These are phyloP conservation scores for Arvicanthis niloticus DNA, from an alignment of 2,113 vertebrate species.

Conservation along the genomic window DNA sequence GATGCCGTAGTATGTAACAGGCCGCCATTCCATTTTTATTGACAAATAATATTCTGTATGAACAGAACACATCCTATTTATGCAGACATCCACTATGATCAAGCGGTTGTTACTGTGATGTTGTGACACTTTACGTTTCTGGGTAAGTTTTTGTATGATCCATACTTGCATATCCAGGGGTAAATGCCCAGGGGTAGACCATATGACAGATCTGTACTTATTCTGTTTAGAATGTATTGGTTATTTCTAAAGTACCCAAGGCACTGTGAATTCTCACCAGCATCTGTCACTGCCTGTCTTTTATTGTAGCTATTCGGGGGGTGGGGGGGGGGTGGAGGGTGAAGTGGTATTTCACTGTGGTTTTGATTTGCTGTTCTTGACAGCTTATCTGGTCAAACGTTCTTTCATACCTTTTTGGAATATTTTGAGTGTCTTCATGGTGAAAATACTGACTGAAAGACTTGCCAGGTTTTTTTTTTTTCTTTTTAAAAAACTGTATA, in stretches of 20 bases:
- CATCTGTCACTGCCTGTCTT: neutral
- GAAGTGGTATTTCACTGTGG: neutral
- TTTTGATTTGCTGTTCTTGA: slow-evolving; percentile 30
- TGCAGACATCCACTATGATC: neutral
- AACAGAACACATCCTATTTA: neutral
- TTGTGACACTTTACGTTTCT: neutral
- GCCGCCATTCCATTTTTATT: neutral
- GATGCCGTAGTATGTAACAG: neutral
- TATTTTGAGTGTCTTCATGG: neutral
- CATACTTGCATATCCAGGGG: neutral
- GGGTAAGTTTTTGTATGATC: neutral
- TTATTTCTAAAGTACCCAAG: neutral
- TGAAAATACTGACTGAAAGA: neutral
- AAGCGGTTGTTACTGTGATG: neutral
- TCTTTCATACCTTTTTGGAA: neutral
- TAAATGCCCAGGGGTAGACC: neutral
- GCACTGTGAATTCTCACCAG: neutral
- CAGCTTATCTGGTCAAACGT: neutral
- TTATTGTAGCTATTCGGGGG: neutral
- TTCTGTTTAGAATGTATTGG: neutral
- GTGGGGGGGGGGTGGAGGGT: no score
- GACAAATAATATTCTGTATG: neutral
- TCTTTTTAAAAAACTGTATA: neutral
- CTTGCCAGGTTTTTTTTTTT: neutral
- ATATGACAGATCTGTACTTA: neutral